Percentiles rank a stretch among this genome's conserved stretches.
phyloP scores from a whole-genome alignment of 2,797 vertebrate genomes.

The Paramormyrops hopkinsi region DNA sequence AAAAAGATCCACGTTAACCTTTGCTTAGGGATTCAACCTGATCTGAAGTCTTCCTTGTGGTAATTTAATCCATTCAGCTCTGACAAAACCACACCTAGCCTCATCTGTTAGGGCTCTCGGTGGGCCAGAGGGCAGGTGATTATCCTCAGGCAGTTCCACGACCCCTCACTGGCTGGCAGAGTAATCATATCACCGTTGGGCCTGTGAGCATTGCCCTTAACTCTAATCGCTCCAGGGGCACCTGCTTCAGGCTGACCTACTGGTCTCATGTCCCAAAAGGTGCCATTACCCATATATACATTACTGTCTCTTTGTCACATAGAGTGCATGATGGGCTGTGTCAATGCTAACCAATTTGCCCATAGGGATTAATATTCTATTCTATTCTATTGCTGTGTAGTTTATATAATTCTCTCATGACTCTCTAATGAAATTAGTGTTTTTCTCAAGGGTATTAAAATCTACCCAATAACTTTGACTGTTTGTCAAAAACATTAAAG shows the following conservation, averaged over 20 bases:
- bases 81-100: neutral
- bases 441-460: neutral
- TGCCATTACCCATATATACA: neutral
- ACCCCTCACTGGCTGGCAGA: neutral
- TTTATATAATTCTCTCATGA: neutral
- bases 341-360: neutral
- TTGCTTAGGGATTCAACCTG: neutral
- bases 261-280: neutral
- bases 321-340: neutral
- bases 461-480: neutral
- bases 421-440: neutral
- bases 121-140: neutral
- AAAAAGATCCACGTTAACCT: neutral
- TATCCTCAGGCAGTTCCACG: neutral
- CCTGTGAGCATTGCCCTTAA: neutral
- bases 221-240: neutral
- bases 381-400: neutral
- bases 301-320: neutral
- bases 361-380: neutral
- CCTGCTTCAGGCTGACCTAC: neutral
- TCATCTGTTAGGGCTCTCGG: neutral
- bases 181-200: neutral
- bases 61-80: neutral
- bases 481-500: neutral
- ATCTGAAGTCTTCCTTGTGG: neutral